A percentile compares a stretch with the other conserved stretches of the same genome.
Evolutionary conservation across 2,888 invertebrate species (phyloP).

Genomic region (Eucriotettix oculatus): DNA sequence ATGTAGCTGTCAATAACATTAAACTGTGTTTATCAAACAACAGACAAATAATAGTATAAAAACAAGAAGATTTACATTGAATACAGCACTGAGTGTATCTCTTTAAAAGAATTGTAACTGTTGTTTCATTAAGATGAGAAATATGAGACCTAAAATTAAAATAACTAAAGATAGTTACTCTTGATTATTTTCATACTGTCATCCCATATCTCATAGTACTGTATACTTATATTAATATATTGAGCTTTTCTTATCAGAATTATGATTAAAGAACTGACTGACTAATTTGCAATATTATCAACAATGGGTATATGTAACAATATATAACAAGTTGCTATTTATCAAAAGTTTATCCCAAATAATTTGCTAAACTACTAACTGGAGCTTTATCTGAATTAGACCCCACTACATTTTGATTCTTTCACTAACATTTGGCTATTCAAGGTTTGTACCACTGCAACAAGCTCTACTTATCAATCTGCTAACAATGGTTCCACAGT

Average conservation of each 20-base stretch:
- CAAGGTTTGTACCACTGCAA: conserved; percentile 13
- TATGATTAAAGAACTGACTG: conserved; percentile 13
- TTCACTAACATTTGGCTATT: conserved; percentile 14
- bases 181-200: neutral
- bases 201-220: neutral
- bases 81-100: too few species aligned
- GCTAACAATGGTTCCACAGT: conserved; percentile 12
- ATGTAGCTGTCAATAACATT: too few species aligned
- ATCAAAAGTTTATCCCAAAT: conserved; percentile 14
- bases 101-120: too few species aligned
- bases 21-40: too few species aligned
- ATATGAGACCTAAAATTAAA: too few species aligned
- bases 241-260: conserved; percentile 15
- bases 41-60: too few species aligned
- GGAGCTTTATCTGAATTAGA: conserved; percentile 9
- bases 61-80: too few species aligned
- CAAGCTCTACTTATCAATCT: conserved; percentile 10
- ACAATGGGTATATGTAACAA: conserved; percentile 17
- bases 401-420: conserved; percentile 13
- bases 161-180: too few species aligned
- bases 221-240: conserved; percentile 12
- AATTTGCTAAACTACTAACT: conserved; percentile 11
- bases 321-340: conserved; percentile 17
- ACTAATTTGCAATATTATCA: conserved; percentile 15
- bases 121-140: too few species aligned